Conservation (phyloP, 53 echinoderm and acorn worm genomes). For the Crossaster papposus region DNA sequence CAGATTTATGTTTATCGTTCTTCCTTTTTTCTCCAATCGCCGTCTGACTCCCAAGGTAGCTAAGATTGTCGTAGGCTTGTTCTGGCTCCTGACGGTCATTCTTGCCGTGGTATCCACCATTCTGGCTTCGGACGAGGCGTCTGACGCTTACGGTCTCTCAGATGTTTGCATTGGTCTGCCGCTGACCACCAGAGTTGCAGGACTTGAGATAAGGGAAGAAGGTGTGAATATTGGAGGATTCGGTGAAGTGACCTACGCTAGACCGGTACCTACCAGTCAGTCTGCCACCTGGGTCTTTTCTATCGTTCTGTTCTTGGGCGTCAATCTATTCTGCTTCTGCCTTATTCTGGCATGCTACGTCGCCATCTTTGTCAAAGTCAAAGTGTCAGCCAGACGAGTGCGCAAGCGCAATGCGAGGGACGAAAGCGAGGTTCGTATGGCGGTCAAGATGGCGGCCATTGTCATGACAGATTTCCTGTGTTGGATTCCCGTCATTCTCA, state of each 20-base stretch:
- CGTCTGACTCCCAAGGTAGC: constrained; percentile 18
- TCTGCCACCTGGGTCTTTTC: constrained; percentile 41
- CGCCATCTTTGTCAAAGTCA: constrained; percentile 42
- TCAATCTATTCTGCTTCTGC: constrained; percentile 44
- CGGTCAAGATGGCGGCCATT: constrained; percentile 49
- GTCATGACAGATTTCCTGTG: constrained; percentile 55
- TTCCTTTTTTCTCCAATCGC: background rate
- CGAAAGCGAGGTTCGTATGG: constrained; percentile 43
- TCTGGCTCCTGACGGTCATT: constrained; percentile 41
- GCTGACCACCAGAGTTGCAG: constrained; percentile 12
- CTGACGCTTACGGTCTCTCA: constrained; percentile 50
- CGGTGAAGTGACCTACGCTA: background rate
- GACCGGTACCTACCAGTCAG: background rate
- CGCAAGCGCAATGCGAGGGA: constrained; percentile 21
- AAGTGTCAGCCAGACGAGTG: constrained; percentile 14
- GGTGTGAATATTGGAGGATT: background rate
- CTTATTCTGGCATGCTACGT: constrained; percentile 45
- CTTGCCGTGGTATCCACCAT: constrained; percentile 40
- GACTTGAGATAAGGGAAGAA: constrained; percentile 7
- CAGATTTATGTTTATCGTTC: constrained; percentile 42
- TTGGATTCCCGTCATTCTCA: constrained; percentile 56
- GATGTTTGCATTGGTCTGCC: constrained; percentile 69
- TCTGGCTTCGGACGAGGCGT: constrained; percentile 22
- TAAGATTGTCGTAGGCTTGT: background rate
- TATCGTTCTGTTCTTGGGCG: constrained; percentile 41